These are phyloP conservation scores for Denticeps clupeoides DNA, from an alignment of 2,797 vertebrate genomes.

Conservation along the genomic window DNA sequence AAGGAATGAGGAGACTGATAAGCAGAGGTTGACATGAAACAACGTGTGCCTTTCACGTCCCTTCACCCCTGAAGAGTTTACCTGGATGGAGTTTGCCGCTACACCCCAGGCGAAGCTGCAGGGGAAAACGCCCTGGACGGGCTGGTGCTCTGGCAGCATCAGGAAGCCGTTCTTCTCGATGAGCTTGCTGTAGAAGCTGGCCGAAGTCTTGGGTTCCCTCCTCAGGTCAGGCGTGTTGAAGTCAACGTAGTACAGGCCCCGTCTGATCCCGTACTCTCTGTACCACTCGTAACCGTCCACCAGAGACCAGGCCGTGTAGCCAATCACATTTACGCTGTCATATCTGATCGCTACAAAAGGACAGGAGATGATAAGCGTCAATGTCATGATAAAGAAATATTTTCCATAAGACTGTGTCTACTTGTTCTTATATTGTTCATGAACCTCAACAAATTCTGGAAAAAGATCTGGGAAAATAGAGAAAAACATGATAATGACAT, in stretches of 20 bases:
- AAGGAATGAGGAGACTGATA: too few species aligned
- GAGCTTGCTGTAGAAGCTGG: constrained; percentile 81
- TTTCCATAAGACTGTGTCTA: background rate
- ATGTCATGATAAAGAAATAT: background rate
- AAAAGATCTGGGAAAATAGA: too few species aligned
- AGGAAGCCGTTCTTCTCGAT: constrained; percentile 90
- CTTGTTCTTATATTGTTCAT: too few species aligned
- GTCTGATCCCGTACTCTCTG: constrained; percentile 77
- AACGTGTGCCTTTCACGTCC: too few species aligned
- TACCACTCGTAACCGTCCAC: constrained; percentile 94
- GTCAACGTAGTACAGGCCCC: constrained; percentile 88
- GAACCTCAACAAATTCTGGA: too few species aligned
- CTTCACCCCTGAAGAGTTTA: too few species aligned
- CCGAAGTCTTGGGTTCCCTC: constrained; percentile 84
- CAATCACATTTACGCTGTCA: constrained; percentile 77
- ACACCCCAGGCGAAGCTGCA: constrained; percentile 89
- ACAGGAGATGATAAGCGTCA: background rate
- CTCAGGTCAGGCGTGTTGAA: constrained; percentile 82
- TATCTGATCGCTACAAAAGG: constrained; percentile 80
- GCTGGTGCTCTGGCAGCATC: constrained; percentile 73
- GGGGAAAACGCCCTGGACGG: constrained; percentile 71
- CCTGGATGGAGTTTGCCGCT: constrained; percentile 83
- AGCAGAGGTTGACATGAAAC: too few species aligned
- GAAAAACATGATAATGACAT: too few species aligned
- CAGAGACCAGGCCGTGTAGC: constrained; percentile 93